Base-by-base conservation (phyloP, 1,140 invertebrate species). In the Whitmania pigra region DNA sequence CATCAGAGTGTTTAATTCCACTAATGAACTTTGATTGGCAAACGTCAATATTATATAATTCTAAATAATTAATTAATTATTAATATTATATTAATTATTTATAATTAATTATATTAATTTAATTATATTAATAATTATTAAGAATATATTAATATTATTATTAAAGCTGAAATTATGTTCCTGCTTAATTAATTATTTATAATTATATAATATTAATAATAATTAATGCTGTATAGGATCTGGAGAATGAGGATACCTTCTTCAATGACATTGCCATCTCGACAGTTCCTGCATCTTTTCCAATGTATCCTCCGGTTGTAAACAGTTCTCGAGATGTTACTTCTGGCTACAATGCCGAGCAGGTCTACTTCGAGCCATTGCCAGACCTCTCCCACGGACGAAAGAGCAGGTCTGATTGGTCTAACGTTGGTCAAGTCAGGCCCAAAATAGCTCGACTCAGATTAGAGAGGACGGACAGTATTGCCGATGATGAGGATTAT, bases 311-410 rank as follows among this genome's bases (percentile, higher is more conserved):
- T 31, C 75, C 75, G 17, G 53, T 69, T 31, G 74, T 71, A 49
- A 71, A 54, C 69, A 63, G 25, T 40, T 25, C 49, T 72, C 55
- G 22, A 63, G 22, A 63, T 31, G 29, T 22, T 13, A 63, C 57
- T 13, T 6, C 2, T 63, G 57, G 22, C 18, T 25, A 63, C 57
- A 63, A 63, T 63, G 20, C 18, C n/a, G 18, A 72, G 73, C 11
- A 74, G 25, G 76, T 81, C 17, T 76, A 75, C 40, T 80, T 81
- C 73, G 80, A 81, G 67, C 79, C 79, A 0, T 73, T 81, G 53
- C 80, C 80, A 15, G 78, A 80, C 31, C 76, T 80, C 49, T 72
- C 74, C 3, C 75, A 75, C 2, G 73, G 75, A 53, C 67, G 66
- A 18, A n/a, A 43, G 53, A 40, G 49, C 57, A 25, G 25, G 36